phyloP scores from a whole-genome alignment of 2,888 invertebrate genomes.

The Bombyx huttoni region DNA sequence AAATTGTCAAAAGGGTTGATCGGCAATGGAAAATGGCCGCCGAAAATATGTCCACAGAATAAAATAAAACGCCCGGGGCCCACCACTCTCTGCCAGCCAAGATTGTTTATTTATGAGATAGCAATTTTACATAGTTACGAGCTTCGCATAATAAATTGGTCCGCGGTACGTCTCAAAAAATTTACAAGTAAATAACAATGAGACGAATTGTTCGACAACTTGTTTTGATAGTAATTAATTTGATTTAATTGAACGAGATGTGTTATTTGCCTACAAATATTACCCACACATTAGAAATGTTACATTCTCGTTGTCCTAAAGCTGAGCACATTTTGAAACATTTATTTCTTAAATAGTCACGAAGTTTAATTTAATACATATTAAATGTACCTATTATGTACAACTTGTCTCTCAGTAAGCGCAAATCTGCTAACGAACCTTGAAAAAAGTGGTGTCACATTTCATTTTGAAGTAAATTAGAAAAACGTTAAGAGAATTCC shows the following conservation, averaged over 20 bases:
- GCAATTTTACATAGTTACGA: conserved; percentile 6
- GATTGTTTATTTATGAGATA: conserved; percentile 33
- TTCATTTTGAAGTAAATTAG: conserved; percentile 3
- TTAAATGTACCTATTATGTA: too few species aligned
- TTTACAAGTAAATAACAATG: neutral
- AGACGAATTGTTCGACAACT: neutral
- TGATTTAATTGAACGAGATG: neutral
- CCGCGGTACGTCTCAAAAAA: neutral
- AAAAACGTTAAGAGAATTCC: conserved; percentile 1
- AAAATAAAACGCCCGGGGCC: conserved; percentile 35
- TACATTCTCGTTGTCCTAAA: too few species aligned
- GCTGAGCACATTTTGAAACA: too few species aligned
- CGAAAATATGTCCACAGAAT: conserved; percentile 41
- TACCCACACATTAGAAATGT: too few species aligned
- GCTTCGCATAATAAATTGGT: neutral
- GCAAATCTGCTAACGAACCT: too few species aligned
- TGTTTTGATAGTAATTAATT: neutral
- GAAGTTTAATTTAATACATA: too few species aligned
- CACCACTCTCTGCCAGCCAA: conserved; percentile 24
- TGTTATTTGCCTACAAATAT: neutral
- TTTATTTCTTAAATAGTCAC: too few species aligned
- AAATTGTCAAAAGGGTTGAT: conserved; percentile 69
- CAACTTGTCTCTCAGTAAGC: too few species aligned
- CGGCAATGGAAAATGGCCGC: conserved; percentile 52
- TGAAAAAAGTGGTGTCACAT: neutral